Evolutionary conservation across 2,888 invertebrate species (phyloP).

Genomic region (Caradrina clavipalpis): DNA sequence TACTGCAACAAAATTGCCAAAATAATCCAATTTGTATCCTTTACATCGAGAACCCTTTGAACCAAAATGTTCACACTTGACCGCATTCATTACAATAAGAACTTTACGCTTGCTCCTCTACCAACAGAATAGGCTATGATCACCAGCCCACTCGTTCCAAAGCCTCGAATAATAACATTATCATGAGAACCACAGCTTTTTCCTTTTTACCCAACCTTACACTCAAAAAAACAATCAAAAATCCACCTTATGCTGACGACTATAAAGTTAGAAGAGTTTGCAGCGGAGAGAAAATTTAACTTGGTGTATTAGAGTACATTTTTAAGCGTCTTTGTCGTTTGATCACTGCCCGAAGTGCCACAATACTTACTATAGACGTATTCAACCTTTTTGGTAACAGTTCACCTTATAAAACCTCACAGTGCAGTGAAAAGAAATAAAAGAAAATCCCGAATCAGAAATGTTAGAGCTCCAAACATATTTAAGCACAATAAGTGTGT

Average conservation of each 20-base stretch:
- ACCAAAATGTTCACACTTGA: constrained; percentile 61
- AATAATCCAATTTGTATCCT: constrained; percentile 27
- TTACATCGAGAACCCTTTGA: constrained; percentile 49
- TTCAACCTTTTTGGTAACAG: constrained; percentile 79
- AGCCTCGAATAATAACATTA: constrained; percentile 88
- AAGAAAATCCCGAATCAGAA: constrained; percentile 62
- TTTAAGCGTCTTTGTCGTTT: constrained; percentile 86
- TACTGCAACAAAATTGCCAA: constrained; percentile 1
- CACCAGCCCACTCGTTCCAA: constrained; percentile 84
- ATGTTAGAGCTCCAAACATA: constrained; percentile 59
- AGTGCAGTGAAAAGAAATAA: constrained; percentile 65
- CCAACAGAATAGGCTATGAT: constrained; percentile 85
- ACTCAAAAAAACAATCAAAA: constrained; percentile 51
- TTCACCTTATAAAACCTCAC: constrained; percentile 66
- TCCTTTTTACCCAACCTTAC: constrained; percentile 40
- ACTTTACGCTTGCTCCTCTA: constrained; percentile 82
- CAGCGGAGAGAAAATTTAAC: constrained; percentile 38
- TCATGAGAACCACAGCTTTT: constrained; percentile 79
- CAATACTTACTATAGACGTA: constrained; percentile 79
- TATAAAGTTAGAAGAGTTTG: constrained; percentile 38
- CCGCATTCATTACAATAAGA: constrained; percentile 72
- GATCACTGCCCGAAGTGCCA: constrained; percentile 82
- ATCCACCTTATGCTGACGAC: constrained; percentile 54
- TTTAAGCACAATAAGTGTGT: constrained; percentile 57
- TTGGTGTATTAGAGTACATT: constrained; percentile 80